phyloP scores from a whole-genome alignment of 1,140 invertebrate genomes.

The Eriosoma lanigerum region DNA sequence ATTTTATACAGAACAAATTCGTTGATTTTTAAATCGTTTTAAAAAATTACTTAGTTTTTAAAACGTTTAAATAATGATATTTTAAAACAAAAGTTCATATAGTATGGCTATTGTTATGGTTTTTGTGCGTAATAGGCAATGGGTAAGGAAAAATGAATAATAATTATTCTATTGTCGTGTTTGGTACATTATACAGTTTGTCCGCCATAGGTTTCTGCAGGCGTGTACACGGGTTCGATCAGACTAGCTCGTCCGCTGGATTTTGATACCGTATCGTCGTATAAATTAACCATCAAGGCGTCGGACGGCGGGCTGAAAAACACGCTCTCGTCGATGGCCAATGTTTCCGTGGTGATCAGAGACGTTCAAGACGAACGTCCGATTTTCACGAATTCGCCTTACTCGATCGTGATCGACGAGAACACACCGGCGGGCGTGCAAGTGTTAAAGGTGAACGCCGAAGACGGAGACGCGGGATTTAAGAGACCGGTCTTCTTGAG shows the following conservation, averaged over 20 bases:
- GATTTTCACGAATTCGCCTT: constrained; percentile 75
- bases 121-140: no score
- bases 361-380: constrained; percentile 83
- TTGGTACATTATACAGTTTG: no score
- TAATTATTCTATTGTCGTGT: no score
- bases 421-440: constrained; percentile 65
- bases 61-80: no score
- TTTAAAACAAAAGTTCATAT: no score
- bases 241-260: constrained; percentile 68
- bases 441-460: constrained; percentile 70
- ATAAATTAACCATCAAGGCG: constrained; percentile 69
- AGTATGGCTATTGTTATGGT: no score
- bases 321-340: constrained; percentile 67
- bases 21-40: no score
- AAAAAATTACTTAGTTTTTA: no score
- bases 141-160: no score
- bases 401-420: constrained; percentile 73
- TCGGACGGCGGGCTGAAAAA: constrained; percentile 65
- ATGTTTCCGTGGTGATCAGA: constrained; percentile 71
- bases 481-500: constrained; percentile 67
- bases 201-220: constrained; percentile 64
- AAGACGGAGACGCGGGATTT: constrained; percentile 73
- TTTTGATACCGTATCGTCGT: constrained; percentile 73
- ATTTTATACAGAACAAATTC: no score
- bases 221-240: constrained; percentile 70